Evolutionary conservation across 2,113 vertebrate genomes (phyloP).

Genomic region (Hydropotes inermis): DNA sequence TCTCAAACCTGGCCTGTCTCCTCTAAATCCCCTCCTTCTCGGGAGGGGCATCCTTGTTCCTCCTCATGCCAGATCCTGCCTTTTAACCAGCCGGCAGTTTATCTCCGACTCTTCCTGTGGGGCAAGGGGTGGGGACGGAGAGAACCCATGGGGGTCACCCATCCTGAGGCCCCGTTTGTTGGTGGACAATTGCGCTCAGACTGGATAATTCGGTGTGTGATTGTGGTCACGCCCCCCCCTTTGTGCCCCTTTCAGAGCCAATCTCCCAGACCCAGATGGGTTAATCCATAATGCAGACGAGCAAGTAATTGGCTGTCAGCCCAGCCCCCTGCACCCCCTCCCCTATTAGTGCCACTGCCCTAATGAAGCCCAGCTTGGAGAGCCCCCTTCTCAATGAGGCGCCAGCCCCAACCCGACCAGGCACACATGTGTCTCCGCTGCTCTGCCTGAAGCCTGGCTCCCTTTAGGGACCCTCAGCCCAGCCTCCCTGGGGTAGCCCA

Average conservation of each 20-base stretch:
- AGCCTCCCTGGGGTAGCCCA: constrained; percentile 78
- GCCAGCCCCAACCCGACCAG: constrained; percentile 80
- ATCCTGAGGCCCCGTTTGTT: constrained; percentile 68
- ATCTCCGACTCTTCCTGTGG: constrained; percentile 32
- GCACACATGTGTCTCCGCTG: constrained; percentile 94
- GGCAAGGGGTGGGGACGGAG: not conserved
- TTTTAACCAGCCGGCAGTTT: constrained; percentile 57
- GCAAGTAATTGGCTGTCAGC: constrained; percentile 88
- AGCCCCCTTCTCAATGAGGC: constrained; percentile 87
- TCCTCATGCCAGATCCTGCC: not conserved
- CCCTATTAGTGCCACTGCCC: constrained; percentile 89
- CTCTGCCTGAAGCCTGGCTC: constrained; percentile 81
- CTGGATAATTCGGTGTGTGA: constrained; percentile 90
- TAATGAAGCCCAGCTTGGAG: constrained; percentile 98
- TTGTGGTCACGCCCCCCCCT: constrained; percentile 89
- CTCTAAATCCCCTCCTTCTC: not conserved
- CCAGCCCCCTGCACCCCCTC: constrained; percentile 82
- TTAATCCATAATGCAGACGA: constrained; percentile 98
- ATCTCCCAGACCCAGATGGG: constrained; percentile 94
- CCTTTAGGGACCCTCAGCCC: constrained; percentile 77
- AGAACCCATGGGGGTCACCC: constrained; percentile 68
- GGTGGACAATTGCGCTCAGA: constrained; percentile 87
- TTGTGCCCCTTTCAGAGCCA: constrained; percentile 90
- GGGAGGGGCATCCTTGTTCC: not conserved
- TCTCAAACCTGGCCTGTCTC: not conserved